Evolutionary conservation across 2,797 vertebrate species (phyloP), one percentile per base, ranked within the genome.

Genomic region (Semotilus atromaculatus): DNA sequence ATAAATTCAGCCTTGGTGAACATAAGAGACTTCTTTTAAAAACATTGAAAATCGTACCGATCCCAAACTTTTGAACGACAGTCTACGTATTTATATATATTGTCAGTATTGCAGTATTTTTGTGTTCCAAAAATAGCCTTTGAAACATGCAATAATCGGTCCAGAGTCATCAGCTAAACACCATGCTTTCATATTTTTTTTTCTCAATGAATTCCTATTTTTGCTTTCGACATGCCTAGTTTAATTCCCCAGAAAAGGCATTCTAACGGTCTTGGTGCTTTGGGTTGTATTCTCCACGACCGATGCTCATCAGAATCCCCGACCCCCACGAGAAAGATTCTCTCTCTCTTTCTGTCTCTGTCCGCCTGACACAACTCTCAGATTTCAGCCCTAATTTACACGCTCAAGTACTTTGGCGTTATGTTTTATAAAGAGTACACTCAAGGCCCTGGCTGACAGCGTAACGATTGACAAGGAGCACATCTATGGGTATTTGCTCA

Each of bases 231-330:
- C 89, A 85, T 91, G 86, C 90, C 88, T 87, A 87, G 89, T 90
- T 90, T 92, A 86, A 73, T 70, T 84, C 86, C 93, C 91, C 91
- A 92, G 94, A 91, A 92, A 82, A 90, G 92, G 92, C 91, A 92
- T 87, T 90, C 87, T 89, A 83, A 86, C 83, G 74, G 21, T n/a
- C 86, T 89, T 87, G 48, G 68, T 85, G 78, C 90, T 90, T 72
- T 86, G 85, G 71, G 78, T 88, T 88, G 86, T 78, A 89, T 84
- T 84, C 58, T 36, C 84, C 67, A 29, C 80, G 87, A 91, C 89
- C 88, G 84, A 86, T 76, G 80, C 82, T 86, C 88, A 80, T 89
- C 90, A 84, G 84, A 82, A 78, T 75, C 34, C 45, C 34, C 45
- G 34, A 76, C 10, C 53, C 86, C 55, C 84, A 86, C 83, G 70